phyloP scores from a whole-genome alignment of 2,888 invertebrate species.

The Diaphora mendica region DNA sequence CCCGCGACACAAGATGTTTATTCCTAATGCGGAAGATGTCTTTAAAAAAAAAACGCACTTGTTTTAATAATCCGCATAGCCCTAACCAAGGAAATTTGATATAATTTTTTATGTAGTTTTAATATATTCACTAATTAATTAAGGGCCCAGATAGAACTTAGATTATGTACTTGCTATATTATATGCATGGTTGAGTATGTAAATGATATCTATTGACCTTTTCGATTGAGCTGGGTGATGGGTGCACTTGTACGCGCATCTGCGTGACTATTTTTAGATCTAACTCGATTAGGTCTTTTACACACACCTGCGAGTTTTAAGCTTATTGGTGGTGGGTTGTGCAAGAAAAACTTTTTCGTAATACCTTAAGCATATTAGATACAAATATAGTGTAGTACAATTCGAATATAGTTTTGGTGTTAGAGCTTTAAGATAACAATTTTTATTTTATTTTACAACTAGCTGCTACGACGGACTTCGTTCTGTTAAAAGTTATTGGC shows the following conservation, averaged over 20 bases:
- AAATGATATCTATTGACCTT: constrained; percentile 58
- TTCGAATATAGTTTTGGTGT: too few species aligned
- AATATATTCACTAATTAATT: constrained; percentile 48
- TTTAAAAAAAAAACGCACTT: too few species aligned
- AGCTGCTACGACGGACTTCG: too few species aligned
- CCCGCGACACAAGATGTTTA: too few species aligned
- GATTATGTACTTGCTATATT: constrained; percentile 37
- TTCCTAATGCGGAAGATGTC: too few species aligned
- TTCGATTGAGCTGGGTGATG: constrained; percentile 56
- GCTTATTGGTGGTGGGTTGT: not conserved
- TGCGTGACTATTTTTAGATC: constrained; percentile 68
- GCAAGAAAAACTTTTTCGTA: not conserved
- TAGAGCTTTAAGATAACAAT: too few species aligned
- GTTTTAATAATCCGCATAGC: not conserved
- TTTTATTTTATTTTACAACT: too few species aligned
- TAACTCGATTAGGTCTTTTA: constrained; percentile 57
- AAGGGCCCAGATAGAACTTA: constrained; percentile 29
- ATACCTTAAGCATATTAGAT: too few species aligned
- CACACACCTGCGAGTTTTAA: constrained; percentile 26
- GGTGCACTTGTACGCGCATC: constrained; percentile 60
- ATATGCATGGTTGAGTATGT: constrained; percentile 47
- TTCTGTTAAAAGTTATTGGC: too few species aligned
- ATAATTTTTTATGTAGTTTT: not conserved
- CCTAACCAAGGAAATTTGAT: not conserved
- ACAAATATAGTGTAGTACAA: too few species aligned